These are phyloP conservation scores for Xenops minutus DNA, from an alignment of 2,797 vertebrate genomes.

Conservation along the genomic window DNA sequence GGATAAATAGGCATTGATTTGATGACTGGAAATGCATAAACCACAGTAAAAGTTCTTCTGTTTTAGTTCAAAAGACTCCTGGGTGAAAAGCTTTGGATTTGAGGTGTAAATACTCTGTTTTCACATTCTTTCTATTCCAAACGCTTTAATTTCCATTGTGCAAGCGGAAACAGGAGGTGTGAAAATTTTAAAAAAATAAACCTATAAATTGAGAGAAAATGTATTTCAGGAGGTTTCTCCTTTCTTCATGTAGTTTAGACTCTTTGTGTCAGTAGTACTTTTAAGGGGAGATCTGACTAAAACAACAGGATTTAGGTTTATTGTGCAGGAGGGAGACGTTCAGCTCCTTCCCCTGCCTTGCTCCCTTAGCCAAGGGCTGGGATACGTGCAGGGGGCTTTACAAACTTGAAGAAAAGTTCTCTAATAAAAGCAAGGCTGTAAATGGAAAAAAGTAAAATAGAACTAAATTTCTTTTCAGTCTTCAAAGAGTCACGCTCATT, in stretches of 20 bases:
- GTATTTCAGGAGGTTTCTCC: not conserved
- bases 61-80: not conserved
- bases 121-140: not conserved
- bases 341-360: not conserved
- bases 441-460: not conserved
- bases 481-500: not conserved
- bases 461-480: no score
- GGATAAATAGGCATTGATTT: not conserved
- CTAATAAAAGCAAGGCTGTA: not conserved
- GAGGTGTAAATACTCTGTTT: not conserved
- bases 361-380: not conserved
- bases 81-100: not conserved
- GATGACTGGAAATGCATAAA: not conserved
- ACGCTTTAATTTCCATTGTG: not conserved
- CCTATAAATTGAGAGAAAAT: not conserved
- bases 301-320: not conserved
- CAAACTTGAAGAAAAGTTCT: not conserved
- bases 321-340: not conserved
- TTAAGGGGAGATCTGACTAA: not conserved
- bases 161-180: not conserved
- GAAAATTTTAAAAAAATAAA: not conserved
- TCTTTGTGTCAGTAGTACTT: not conserved
- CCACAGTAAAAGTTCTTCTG: not conserved
- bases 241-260: not conserved
- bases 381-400: accelerated